These are phyloP conservation scores for Cyclargus thomasi DNA, from an alignment of 1,140 invertebrate species.

Conservation along the genomic window DNA sequence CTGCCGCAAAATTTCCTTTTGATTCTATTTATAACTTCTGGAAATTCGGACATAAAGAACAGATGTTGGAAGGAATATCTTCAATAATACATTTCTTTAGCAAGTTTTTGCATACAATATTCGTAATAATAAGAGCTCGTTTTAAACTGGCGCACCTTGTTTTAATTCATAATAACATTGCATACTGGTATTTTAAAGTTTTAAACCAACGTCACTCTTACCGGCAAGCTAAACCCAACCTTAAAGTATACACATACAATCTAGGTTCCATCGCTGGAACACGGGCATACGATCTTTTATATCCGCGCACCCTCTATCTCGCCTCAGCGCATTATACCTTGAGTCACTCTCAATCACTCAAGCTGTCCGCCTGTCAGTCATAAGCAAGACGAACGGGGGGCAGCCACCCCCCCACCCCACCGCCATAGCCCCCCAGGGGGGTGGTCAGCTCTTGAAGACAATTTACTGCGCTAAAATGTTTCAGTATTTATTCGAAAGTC, in stretches of 20 bases:
- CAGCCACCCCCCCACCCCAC: constrained; percentile 38
- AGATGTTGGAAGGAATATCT: no score
- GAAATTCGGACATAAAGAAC: no score
- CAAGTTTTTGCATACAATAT: constrained; percentile 13
- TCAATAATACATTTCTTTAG: neutral
- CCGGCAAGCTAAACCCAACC: constrained; percentile 31
- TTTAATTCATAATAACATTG: constrained; percentile 61
- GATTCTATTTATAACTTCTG: no score
- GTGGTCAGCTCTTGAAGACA: constrained; percentile 72
- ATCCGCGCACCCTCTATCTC: constrained; percentile 35
- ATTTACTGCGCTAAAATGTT: constrained; percentile 50
- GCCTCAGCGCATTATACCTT: constrained; percentile 68
- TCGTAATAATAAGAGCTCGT: constrained; percentile 22
- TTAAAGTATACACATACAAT: constrained; percentile 33
- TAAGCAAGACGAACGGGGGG: constrained; percentile 70
- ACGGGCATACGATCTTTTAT: constrained; percentile 32
- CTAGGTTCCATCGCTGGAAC: constrained; percentile 30
- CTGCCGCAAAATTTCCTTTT: no score
- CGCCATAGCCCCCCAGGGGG: constrained; percentile 30
- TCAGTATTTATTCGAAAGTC: constrained; percentile 31
- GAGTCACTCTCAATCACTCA: constrained; percentile 75
- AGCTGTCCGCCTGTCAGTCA: constrained; percentile 73
- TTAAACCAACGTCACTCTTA: constrained; percentile 22
- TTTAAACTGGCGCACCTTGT: constrained; percentile 48
- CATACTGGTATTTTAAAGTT: constrained; percentile 30